Evolutionary conservation across 1,140 invertebrate genomes (phyloP).

Genomic region (Uloborus diversus): DNA sequence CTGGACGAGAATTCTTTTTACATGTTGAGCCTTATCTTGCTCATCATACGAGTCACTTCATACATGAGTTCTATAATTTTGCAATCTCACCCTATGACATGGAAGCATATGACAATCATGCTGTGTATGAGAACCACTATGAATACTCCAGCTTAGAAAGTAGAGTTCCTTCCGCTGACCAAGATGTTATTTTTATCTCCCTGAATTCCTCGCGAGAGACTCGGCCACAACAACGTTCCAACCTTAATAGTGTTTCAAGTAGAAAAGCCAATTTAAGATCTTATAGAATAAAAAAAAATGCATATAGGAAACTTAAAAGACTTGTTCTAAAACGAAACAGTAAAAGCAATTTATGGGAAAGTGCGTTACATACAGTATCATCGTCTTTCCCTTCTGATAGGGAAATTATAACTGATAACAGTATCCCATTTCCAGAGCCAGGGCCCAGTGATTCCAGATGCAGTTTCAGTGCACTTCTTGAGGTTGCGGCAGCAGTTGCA

Average conservation of each 20-base stretch:
- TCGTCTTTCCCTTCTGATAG: not conserved
- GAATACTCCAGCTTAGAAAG: slow-evolving; percentile 23
- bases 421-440: not conserved
- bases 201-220: too few species aligned
- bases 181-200: slow-evolving; percentile 29
- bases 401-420: not conserved
- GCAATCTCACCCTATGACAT: slow-evolving; percentile 86
- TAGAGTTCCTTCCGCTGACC: slow-evolving; percentile 1
- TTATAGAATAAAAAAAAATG: not conserved
- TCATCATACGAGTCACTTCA: slow-evolving; percentile 74
- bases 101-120: slow-evolving; percentile 70
- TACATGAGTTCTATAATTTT: slow-evolving; percentile 88
- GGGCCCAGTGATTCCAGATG: slow-evolving; percentile 27
- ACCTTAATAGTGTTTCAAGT: not conserved
- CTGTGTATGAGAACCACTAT: slow-evolving; percentile 62
- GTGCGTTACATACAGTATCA: not conserved
- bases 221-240: too few species aligned
- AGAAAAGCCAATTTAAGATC: too few species aligned
- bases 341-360: not conserved
- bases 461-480: not conserved
- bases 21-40: slow-evolving; percentile 66
- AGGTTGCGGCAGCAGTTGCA: not conserved
- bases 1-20: slow-evolving; percentile 76
- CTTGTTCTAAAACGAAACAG: not conserved
- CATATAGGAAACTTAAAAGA: not conserved